Conservation (phyloP, 2,113 vertebrate genomes). For the Cynocephalus volans region DNA sequence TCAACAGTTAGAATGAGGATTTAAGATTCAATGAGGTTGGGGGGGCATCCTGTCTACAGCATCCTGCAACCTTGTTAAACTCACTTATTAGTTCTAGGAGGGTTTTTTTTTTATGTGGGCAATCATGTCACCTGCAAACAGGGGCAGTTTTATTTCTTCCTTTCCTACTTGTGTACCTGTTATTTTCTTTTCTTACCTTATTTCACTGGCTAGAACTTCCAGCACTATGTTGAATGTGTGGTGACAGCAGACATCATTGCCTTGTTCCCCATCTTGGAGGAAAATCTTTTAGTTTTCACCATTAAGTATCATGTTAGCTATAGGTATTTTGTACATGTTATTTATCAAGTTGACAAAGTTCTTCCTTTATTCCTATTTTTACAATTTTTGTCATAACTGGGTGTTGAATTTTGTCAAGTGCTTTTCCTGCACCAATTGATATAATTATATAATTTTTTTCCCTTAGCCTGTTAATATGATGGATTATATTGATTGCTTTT, state of each 20-base stretch:
- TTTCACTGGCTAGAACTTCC: background rate
- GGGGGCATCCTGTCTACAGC: no score
- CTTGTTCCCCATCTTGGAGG: background rate
- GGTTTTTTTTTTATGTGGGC: background rate
- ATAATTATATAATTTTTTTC: background rate
- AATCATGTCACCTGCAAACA: background rate
- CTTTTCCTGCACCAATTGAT: background rate
- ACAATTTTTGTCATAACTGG: background rate
- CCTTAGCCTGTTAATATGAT: background rate
- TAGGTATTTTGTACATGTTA: background rate
- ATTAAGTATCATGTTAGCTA: background rate
- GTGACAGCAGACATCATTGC: background rate
- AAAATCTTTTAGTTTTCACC: background rate
- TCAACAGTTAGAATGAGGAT: no score
- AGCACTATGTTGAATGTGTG: background rate
- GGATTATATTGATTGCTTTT: background rate
- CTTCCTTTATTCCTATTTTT: background rate
- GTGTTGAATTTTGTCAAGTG: background rate
- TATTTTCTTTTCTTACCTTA: slow-evolving; percentile 20
- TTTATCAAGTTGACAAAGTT: background rate
- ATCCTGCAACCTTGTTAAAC: background rate
- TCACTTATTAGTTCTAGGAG: background rate
- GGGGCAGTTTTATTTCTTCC: background rate
- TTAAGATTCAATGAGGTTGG: no score
- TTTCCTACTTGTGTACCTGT: background rate